phyloP scores from a whole-genome alignment of 2,797 vertebrate genomes.

The Arctocebus calabarensis region DNA sequence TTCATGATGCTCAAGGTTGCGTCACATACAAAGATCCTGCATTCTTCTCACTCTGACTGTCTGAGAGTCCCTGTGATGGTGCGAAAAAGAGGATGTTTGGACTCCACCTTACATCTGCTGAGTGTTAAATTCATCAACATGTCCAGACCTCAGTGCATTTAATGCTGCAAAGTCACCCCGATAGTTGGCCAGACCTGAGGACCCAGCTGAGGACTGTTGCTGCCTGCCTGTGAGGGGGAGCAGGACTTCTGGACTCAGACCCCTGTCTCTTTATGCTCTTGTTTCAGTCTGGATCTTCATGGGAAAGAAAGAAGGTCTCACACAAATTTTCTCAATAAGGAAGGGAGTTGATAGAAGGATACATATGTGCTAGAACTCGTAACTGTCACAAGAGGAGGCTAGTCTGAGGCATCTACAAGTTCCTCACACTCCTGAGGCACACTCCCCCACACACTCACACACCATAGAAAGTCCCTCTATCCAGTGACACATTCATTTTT shows the following conservation, averaged over 20 bases:
- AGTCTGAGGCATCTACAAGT: no score
- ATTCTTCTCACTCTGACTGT: neutral
- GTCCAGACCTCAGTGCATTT: neutral
- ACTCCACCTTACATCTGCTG: neutral
- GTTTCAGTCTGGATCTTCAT: neutral
- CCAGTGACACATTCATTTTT: neutral
- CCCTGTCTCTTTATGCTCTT: neutral
- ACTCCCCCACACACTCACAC: no score
- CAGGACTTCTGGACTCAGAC: neutral
- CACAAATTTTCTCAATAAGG: neutral
- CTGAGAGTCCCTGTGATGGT: neutral
- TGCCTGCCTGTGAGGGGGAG: neutral
- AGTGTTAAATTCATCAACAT: constrained; percentile 6
- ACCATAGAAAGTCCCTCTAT: neutral
- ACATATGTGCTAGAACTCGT: neutral
- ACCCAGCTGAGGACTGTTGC: no score
- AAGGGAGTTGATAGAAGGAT: neutral
- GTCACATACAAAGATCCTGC: neutral
- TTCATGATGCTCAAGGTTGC: neutral
- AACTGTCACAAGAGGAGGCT: neutral
- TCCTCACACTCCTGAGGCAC: neutral
- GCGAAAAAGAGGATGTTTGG: neutral
- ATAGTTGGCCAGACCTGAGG: neutral
- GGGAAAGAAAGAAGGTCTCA: neutral
- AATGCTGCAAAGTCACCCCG: neutral